Conservation (phyloP, 35 echinoderm and acorn worm genomes). For the Holothuria glaberrima region DNA sequence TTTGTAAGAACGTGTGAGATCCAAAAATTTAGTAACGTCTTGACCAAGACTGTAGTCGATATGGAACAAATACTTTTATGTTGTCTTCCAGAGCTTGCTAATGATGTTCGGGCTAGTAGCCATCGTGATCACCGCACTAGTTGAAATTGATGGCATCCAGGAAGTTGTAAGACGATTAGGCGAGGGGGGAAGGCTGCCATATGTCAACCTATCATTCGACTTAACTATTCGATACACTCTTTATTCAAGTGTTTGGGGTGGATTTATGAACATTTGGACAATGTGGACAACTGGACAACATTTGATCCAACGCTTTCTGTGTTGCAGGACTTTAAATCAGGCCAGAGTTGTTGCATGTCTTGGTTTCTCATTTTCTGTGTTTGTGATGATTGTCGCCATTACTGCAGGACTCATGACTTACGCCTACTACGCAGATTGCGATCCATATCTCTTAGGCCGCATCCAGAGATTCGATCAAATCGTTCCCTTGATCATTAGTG, state of each 20-base stretch:
- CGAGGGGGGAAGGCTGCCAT: neutral
- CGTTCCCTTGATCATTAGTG: constrained; percentile 26
- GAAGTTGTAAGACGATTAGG: neutral
- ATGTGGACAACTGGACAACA: constrained; percentile 14
- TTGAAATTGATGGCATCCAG: neutral
- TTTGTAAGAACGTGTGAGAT: no score
- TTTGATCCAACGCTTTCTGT: constrained; percentile 15
- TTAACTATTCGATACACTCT: constrained; percentile 18
- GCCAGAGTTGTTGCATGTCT: neutral
- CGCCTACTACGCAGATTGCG: constrained; percentile 45
- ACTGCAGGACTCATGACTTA: neutral
- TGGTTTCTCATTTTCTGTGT: neutral
- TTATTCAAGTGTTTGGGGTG: neutral
- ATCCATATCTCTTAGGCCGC: constrained; percentile 6
- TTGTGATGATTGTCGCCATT: neutral
- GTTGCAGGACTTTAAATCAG: neutral
- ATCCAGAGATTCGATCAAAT: constrained; percentile 45
- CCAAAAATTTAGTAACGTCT: neutral
- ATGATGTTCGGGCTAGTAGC: constrained; percentile 37
- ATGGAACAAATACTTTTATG: neutral
- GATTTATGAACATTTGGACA: neutral
- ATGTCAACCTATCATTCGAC: neutral
- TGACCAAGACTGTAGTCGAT: neutral
- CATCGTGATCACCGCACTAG: neutral
- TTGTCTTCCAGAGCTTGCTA: neutral